A percentile compares a stretch with the other conserved stretches of the same genome.
phyloP scores from a whole-genome alignment of 2,113 vertebrate species.

The Syrmaticus mikado region DNA sequence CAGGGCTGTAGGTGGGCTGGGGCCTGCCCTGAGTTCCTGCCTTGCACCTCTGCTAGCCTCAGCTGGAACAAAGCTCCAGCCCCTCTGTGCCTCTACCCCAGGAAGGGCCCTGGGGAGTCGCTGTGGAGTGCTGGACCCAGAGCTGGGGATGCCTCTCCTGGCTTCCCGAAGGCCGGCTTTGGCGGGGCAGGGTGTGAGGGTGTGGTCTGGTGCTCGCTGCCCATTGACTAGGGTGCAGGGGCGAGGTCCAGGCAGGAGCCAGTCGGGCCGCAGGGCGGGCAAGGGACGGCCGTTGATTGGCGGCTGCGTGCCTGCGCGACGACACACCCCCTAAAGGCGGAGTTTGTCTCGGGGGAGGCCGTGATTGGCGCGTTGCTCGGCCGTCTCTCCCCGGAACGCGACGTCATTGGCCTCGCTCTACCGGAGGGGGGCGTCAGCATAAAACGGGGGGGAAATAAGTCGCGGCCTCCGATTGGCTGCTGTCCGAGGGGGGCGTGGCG shows the following conservation, averaged over 20 bases:
- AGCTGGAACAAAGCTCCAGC: neutral
- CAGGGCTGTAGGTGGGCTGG: fast-evolving
- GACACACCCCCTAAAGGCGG: neutral
- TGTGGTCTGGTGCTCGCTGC: neutral
- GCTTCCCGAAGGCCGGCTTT: neutral
- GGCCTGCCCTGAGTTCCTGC: fast-evolving
- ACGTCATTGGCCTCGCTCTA: neutral
- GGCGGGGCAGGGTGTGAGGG: neutral
- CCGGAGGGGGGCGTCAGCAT: neutral
- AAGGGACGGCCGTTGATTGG: neutral
- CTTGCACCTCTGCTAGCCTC: neutral
- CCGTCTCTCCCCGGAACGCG: neutral
- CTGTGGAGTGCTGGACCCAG: neutral
- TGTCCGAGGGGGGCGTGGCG: neutral
- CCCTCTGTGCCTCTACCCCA: neutral
- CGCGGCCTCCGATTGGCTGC: neutral
- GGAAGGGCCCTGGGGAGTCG: neutral
- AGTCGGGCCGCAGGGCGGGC: neutral
- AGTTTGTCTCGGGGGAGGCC: neutral
- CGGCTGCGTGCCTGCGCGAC: fast-evolving
- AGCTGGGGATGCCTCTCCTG: fast-evolving
- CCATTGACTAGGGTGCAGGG: neutral
- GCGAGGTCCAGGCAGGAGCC: neutral
- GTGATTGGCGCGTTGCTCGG: neutral
- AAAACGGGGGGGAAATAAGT: fast-evolving